Evolutionary conservation across 2,888 invertebrate genomes (phyloP), one percentile per base, ranked within the genome.

Genomic region (Bedellia somnulentella): DNA sequence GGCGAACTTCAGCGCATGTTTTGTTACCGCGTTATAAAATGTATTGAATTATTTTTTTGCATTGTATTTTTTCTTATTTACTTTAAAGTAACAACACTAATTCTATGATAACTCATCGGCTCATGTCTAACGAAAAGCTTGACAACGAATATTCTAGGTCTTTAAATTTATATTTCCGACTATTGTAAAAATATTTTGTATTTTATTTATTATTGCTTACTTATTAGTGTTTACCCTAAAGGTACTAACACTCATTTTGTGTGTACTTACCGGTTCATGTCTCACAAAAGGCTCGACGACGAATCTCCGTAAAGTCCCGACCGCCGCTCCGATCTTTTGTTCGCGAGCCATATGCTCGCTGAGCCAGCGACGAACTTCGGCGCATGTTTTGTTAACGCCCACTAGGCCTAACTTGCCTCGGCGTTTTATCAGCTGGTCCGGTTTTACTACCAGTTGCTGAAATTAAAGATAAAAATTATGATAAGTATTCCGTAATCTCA

Each of bases 401-500:
- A 99, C 96, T 30, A 99, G 78, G 1, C 98, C 97, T 32, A 99
- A 82, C 67, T 99, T 99, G 32, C 99, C 99, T 33, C 99, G 85
- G 15, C 99, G 81, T 62, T 99, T 99, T 57, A 99, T 99, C 64
- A 99, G 79, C 78, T 99, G 99, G 70, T 99, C 99, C 0, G 98
- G 98, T 57, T 99, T 99, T n/a, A 94, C 97, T 3, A 99, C 98
- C 42, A 98, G 77, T 68, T 88, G 84, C 89, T 91, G 71, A 17
- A 58, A 56, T 33, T 16, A 37, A 9, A 18, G 36, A 23, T 23
- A 13, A 15, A 29, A 28, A 18, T 9, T 5, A 18, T 9, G 18
- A 8, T 18, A 9, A 18, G 5, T 18, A 18, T 18, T 18, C 9
- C 18, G 5, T 18, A 18, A 8, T 18, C 9, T 18, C 5, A n/a